Evolutionary conservation across 2,113 vertebrate species (phyloP).

Genomic region (Engystomops pustulosus): DNA sequence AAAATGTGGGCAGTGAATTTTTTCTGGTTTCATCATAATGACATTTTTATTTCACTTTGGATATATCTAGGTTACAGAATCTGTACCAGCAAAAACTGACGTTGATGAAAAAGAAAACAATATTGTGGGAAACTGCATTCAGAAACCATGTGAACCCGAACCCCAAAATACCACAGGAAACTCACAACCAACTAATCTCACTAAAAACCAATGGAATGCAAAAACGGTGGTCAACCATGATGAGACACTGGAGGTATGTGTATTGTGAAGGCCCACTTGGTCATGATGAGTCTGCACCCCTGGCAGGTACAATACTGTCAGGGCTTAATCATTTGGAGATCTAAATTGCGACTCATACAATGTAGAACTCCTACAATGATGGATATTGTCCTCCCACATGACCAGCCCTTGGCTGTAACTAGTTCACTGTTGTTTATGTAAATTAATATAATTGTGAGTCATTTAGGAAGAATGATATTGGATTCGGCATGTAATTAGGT

Average conservation of each 20-base stretch:
- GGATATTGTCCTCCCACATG: background rate
- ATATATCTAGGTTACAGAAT: constrained; percentile 82
- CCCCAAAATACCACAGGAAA: constrained; percentile 74
- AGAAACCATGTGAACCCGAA: constrained; percentile 73
- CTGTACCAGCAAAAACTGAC: constrained; percentile 75
- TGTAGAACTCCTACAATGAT: background rate
- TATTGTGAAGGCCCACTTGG: background rate
- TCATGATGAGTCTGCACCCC: background rate
- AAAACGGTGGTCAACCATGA: constrained; percentile 80
- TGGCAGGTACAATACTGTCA: background rate
- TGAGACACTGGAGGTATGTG: constrained; percentile 86
- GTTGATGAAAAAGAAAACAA: constrained; percentile 77
- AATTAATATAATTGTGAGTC: background rate
- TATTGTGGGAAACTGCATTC: constrained; percentile 69
- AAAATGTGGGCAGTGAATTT: too few relatives aligned
- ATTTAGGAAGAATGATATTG: background rate
- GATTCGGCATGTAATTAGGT: background rate
- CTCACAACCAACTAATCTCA: constrained; percentile 73
- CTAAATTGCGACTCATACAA: too few relatives aligned
- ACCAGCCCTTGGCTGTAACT: background rate
- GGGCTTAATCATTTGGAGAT: too few relatives aligned
- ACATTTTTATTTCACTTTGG: constrained; percentile 38
- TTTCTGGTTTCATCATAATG: too few relatives aligned
- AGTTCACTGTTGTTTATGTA: background rate
- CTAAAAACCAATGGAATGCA: constrained; percentile 77